Base-by-base conservation (phyloP, 2,888 invertebrate species). In the Ophion ellenae region DNA sequence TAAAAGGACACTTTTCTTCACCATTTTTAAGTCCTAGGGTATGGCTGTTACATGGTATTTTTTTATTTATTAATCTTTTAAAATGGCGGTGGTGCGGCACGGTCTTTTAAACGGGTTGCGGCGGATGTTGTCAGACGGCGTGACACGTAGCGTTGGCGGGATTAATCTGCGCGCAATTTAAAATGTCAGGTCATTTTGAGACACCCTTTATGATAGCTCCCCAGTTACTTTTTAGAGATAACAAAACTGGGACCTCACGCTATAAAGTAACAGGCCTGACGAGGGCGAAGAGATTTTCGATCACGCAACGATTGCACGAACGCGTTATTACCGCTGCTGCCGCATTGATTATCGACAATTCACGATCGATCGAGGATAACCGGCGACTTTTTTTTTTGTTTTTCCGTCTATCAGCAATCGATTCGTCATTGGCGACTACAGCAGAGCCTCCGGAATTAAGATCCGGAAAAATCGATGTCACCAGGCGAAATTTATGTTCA, bases 341-440 rank as follows among this genome's bases (percentile, higher is more conserved):
- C 14, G 17, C 28, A n/a, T 64, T 28, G 17, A 32, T 75, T 10
- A 47, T 75, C 47, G 47, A 47, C 32, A 11, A 75, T 75, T 75
- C 47, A 64, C 47, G 7, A 10, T 28, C 14, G 40, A 75, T 40
- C 17, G 64, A 4, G 28, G 57, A 71, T 57, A 63, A 45, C 57
- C 14, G 47, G 47, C 28, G 6, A 64, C 57, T 63, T 75, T 11
- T n/a, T 63, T 28, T 20, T 63, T 11, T 3, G 0, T 47, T 47
- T 0, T 63, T 32, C 24, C 14, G 32, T 63, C 47, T 20, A 70
- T 70, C 59, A 53, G 47, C 36, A 63, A 81, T 76, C 76, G 70
- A 70, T 75, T 81, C 28, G 75, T 57, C 24, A 17, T 40, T 61
- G 14, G 69, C 14, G 45, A n/a, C 3, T 47, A 14, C 14, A 14